phyloP scores from a whole-genome alignment of 2,113 vertebrate genomes.

The Odocoileus virginianus region DNA sequence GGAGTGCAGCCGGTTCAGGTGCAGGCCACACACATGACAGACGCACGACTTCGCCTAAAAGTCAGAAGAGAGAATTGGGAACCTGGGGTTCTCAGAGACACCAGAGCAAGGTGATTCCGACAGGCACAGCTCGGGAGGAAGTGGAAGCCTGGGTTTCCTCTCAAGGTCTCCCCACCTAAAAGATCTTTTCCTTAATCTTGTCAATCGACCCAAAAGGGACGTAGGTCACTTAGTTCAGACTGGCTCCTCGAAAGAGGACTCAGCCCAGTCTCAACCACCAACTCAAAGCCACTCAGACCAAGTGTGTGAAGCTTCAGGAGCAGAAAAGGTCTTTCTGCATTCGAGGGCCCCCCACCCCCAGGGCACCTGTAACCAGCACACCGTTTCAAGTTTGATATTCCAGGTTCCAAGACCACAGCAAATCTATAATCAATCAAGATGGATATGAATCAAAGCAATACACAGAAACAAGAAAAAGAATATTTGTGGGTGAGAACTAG shows the following conservation, averaged over 20 bases:
- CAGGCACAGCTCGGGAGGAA: rapidly evolving
- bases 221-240: not conserved
- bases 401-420: not conserved
- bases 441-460: not conserved
- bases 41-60: constrained; percentile 92
- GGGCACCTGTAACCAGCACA: not conserved
- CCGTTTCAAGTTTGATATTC: not conserved
- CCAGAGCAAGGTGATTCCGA: not conserved
- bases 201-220: not conserved
- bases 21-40: constrained; percentile 91
- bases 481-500: not conserved
- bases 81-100: not conserved
- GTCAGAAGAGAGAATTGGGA: not conserved
- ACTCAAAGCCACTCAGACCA: not conserved
- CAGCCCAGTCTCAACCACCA: not conserved
- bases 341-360: not conserved
- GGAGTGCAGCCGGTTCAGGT: constrained; percentile 97
- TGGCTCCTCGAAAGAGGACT: not conserved
- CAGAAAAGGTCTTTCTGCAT: not conserved
- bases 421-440: not conserved
- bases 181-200: not conserved
- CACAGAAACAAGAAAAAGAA: not conserved
- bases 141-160: no score
- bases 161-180: not conserved
- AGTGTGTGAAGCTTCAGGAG: no score